These are phyloP conservation scores for Hippocampus mohnikei DNA, from an alignment of 2,113 vertebrate genomes.

Conservation along the genomic window DNA sequence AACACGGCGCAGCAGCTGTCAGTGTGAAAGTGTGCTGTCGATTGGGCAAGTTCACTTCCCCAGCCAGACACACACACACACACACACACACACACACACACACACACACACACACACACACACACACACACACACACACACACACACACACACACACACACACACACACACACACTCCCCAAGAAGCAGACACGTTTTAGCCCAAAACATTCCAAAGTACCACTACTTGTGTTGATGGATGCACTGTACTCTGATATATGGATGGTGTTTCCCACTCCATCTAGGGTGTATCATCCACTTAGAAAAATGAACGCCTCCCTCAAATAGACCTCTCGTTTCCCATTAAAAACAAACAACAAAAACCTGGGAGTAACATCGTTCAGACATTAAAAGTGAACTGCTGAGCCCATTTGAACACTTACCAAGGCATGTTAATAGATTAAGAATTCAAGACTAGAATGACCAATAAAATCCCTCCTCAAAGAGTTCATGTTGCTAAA, in stretches of 20 bases:
- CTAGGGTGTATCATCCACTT: background rate
- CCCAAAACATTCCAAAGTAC: background rate
- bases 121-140: no score
- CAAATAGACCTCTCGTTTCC: no score
- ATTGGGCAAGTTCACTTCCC: conserved; percentile 10
- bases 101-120: no score
- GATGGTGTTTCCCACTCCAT: background rate
- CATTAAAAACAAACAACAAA: no score
- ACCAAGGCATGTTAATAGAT: background rate
- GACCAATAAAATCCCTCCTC: no score
- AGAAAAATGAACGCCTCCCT: no score
- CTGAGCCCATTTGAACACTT: background rate
- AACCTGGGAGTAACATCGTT: no score
- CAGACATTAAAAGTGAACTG: background rate
- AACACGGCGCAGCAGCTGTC: conserved; percentile 64
- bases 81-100: no score
- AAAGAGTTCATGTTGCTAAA: no score
- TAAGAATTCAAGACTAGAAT: no score
- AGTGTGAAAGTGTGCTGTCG: conserved; percentile 39
- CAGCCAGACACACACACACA: no score
- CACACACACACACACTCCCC: background rate
- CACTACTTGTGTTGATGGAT: background rate
- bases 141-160: no score
- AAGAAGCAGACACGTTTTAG: background rate
- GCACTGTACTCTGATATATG: background rate